Evolutionary conservation across 1,140 invertebrate genomes (phyloP), one percentile per base, ranked within the genome.

Genomic region (Drosophila nannoptera): DNA sequence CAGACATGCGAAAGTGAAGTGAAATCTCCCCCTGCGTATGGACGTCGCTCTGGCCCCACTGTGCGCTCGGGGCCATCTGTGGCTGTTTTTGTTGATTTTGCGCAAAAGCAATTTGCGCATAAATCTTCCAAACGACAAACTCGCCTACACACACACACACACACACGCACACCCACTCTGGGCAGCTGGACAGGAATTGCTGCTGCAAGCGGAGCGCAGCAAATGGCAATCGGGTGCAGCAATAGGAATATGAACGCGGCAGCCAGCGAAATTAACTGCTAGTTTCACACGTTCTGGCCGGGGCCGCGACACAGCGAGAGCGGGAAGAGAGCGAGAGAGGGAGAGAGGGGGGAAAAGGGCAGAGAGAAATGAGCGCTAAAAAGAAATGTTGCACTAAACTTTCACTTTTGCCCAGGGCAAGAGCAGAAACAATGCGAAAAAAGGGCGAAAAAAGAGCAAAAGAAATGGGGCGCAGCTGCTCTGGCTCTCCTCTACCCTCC

Each of bases 121-220:
- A 84, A 84, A 84, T 84, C 80, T 84, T 80, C 38, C 66, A 65
- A 84, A 77, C 80, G 80, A 84, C 80, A 84, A 86, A 86, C 81
- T 86, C 65, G 52, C 73, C 73, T 49, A 49, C 59, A 54, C 62
- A 54, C 78, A 73, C 64, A 52, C 46, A 36, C 70, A n/a, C 33
- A 2, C 14, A 32, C 61, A 43, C 33, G 59, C 50, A 43, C 36
- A 38, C 33, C 11, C 12, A 35, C 43, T 52, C 60, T 14, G 69
- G 75, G 65, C 73, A 72, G 43, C 65, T 61, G 75, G 16, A 46
- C 45, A 80, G 62, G 32, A 52, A 35, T 35, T 5, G 49, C 22
- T 5, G 49, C 22, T 49, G 29, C 14, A n/a, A n/a, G 75, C 62
- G 58, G 65, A 64, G 77, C 16, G 66, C 42, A 67, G 54, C 61